phyloP scores from a whole-genome alignment of 2,113 vertebrate genomes.

The Hassar affinis region DNA sequence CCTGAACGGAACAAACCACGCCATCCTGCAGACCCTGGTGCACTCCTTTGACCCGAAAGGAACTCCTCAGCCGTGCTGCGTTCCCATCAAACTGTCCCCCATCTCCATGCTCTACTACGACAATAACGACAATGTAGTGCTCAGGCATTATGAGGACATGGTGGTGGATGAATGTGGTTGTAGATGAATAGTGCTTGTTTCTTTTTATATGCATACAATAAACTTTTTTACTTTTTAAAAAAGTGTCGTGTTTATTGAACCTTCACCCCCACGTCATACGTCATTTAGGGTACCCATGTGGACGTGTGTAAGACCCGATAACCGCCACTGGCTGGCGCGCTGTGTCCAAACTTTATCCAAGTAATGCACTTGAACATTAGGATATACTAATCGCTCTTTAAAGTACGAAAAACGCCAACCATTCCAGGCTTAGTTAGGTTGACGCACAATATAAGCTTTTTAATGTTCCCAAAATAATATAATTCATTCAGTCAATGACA shows the following conservation, averaged over 20 bases:
- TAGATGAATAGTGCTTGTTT: constrained; percentile 67
- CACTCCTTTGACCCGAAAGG: constrained; percentile 79
- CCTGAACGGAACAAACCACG: constrained; percentile 90
- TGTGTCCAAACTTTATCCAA: constrained; percentile 21
- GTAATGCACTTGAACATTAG: not conserved
- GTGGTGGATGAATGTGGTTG: constrained; percentile 94
- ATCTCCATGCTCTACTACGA: constrained; percentile 97
- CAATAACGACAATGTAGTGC: constrained; percentile 91
- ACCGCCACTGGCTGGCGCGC: constrained; percentile 51
- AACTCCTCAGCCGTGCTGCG: constrained; percentile 87
- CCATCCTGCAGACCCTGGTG: constrained; percentile 89
- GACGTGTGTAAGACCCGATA: constrained; percentile 3
- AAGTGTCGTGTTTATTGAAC: not conserved
- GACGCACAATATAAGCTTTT: not conserved
- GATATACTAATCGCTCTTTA: not conserved
- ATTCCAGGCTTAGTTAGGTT: not conserved
- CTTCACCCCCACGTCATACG: not conserved
- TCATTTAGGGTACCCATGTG: not conserved
- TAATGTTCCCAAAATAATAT: not conserved
- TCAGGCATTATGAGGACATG: constrained; percentile 94
- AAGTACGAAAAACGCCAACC: not conserved
- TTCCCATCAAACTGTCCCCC: constrained; percentile 85
- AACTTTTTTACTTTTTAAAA: not conserved
- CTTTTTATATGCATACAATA: constrained; percentile 8
- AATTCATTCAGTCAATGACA: not conserved